Evolutionary conservation across 2,888 invertebrate genomes (phyloP).

Genomic region (Tipula helvola): DNA sequence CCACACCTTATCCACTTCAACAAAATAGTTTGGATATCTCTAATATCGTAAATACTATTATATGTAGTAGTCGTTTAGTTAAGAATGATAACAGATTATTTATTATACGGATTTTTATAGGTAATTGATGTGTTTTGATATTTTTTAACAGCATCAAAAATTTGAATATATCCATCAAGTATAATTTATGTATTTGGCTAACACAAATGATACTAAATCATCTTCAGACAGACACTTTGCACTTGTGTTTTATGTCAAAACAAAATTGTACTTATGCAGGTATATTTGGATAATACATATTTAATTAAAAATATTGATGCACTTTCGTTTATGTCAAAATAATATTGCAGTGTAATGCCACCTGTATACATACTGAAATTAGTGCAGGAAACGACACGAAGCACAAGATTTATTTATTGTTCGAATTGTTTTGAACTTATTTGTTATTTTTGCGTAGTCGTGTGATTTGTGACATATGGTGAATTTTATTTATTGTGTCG

Average conservation of each 20-base stretch:
- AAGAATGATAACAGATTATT: not conserved
- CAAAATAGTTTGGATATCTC: not conserved
- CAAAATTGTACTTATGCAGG: not conserved
- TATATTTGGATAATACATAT: not conserved
- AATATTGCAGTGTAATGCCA: not conserved
- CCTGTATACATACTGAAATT: not conserved
- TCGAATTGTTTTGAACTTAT: not conserved
- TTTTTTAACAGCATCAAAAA: not conserved
- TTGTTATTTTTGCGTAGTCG: not conserved
- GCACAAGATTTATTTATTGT: not conserved
- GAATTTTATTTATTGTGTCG: not conserved
- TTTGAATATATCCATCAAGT: not conserved
- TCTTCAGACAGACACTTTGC: not conserved
- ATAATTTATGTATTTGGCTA: not conserved
- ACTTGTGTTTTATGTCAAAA: not conserved
- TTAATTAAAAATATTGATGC: too few species aligned
- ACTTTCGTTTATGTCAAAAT: not conserved
- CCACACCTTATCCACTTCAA: not conserved
- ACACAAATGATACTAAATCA: not conserved
- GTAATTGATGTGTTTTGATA: not conserved
- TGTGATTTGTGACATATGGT: not conserved
- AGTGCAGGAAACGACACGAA: not conserved
- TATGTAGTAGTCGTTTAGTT: not conserved
- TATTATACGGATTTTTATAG: not conserved
- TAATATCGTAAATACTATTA: not conserved